A percentile compares a stretch with the other conserved stretches of the same genome.
Conservation (phyloP, 2,113 vertebrate genomes). For the Engraulis encrasicolus region DNA sequence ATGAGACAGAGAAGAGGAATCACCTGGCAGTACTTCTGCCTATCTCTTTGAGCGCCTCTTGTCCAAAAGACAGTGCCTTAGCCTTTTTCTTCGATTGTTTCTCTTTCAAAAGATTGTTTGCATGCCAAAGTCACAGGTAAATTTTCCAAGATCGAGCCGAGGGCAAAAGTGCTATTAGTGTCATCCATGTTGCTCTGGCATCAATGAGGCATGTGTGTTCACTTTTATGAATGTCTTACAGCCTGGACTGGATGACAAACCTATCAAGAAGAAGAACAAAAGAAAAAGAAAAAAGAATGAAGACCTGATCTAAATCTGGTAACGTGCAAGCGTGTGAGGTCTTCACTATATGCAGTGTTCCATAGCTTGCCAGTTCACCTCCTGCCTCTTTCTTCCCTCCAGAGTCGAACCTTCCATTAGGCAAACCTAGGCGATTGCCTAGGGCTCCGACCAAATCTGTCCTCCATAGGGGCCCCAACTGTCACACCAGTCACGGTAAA, state of each 20-base stretch:
- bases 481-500: too few relatives aligned
- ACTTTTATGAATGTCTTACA: not conserved
- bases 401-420: too few relatives aligned
- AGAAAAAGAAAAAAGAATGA: too few relatives aligned
- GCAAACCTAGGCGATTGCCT: too few relatives aligned
- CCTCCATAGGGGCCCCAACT: too few relatives aligned
- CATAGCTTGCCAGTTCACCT: not conserved
- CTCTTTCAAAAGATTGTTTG: too few relatives aligned
- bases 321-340: not conserved
- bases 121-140: not conserved
- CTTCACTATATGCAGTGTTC: not conserved
- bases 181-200: not conserved
- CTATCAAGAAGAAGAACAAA: too few relatives aligned
- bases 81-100: too few relatives aligned
- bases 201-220: not conserved
- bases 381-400: not conserved
- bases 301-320: not conserved
- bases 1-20: not conserved
- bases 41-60: not conserved
- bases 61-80: not conserved
- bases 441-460: too few relatives aligned
- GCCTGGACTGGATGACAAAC: not conserved
- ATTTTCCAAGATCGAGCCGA: not conserved
- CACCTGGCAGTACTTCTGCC: not conserved
- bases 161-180: not conserved